Conservation (phyloP, 2,113 vertebrate species). For the Odocoileus hemionus region DNA sequence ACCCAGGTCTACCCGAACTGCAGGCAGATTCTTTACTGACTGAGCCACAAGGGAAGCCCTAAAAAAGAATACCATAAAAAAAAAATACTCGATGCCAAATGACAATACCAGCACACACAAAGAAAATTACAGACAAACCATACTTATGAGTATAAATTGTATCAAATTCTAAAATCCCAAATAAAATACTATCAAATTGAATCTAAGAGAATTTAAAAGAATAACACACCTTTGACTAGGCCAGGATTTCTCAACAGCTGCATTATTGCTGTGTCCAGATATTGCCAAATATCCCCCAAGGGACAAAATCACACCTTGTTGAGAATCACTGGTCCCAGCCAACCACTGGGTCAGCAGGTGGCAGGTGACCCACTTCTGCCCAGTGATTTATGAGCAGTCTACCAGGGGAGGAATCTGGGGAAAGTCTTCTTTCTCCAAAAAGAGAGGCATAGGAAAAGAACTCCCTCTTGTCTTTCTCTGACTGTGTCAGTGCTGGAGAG, state of each 20-base stretch:
- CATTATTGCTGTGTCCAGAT: background rate
- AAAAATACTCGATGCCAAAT: background rate
- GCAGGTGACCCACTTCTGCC: background rate
- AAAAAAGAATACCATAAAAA: background rate
- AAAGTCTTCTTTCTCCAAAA: background rate
- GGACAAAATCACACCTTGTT: background rate
- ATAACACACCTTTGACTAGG: background rate
- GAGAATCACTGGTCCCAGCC: background rate
- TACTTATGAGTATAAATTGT: background rate
- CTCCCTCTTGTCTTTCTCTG: background rate
- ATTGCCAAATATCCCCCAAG: background rate
- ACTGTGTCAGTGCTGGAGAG: background rate
- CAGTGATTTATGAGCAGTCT: background rate
- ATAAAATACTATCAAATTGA: background rate
- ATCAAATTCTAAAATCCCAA: background rate
- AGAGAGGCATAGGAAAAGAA: background rate
- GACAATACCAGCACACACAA: background rate
- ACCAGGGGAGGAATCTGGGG: background rate
- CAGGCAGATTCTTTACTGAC: background rate
- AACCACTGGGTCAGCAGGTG: background rate
- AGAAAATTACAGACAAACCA: background rate
- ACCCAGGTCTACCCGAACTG: background rate
- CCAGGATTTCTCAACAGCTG: background rate
- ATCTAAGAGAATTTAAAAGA: background rate
- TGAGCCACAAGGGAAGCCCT: background rate